Evolutionary conservation across 2,113 vertebrate genomes (phyloP).

Genomic region (Cardinalis cardinalis): DNA sequence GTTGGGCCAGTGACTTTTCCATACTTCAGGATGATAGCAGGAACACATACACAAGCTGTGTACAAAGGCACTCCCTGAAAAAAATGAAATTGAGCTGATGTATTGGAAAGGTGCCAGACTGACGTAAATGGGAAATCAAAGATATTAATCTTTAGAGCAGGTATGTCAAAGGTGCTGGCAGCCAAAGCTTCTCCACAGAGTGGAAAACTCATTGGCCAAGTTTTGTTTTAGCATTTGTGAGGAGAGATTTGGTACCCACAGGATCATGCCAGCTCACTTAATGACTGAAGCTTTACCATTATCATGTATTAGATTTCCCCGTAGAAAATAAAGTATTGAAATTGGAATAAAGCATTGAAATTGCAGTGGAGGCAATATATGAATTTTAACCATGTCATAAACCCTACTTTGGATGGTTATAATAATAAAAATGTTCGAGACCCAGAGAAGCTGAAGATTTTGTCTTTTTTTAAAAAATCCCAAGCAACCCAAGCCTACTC

Average conservation of each 20-base stretch:
- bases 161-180: not conserved
- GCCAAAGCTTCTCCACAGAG: not conserved
- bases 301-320: not conserved
- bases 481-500: not conserved
- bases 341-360: conserved; percentile 10
- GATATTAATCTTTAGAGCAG: not conserved
- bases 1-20: not conserved
- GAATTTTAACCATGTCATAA: conserved; percentile 19
- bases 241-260: not conserved
- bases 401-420: not conserved
- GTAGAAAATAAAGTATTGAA: not conserved
- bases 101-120: not conserved
- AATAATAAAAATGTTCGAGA: not conserved
- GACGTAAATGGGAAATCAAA: not conserved
- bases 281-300: not conserved
- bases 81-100: not conserved
- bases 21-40: not conserved
- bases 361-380: not conserved
- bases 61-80: not conserved
- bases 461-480: not conserved
- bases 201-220: not conserved
- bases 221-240: not conserved
- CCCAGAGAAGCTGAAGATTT: not conserved
- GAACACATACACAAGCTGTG: not conserved
- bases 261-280: not conserved